phyloP scores from a whole-genome alignment of 1,140 invertebrate species.

The Matsumurasca onukii region DNA sequence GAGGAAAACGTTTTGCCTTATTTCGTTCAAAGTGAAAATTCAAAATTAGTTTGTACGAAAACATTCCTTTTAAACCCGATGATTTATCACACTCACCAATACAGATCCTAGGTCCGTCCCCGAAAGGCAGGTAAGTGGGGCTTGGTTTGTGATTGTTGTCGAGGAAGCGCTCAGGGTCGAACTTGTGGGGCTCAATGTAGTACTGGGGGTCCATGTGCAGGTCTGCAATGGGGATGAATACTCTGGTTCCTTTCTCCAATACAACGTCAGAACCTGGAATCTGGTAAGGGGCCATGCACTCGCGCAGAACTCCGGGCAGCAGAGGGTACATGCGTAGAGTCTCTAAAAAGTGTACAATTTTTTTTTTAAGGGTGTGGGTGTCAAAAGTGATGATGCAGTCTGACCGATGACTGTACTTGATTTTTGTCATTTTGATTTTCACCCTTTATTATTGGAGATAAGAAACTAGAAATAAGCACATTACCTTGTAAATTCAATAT shows the following conservation, averaged over 20 bases:
- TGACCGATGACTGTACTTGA: no score
- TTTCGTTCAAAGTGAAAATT: no score
- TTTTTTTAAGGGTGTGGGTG: no score
- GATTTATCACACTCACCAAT: conserved; percentile 45
- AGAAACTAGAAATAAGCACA: no score
- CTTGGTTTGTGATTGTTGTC: conserved; percentile 46
- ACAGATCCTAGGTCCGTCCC: conserved; percentile 59
- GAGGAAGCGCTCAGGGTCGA: conserved; percentile 65
- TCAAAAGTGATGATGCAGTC: no score
- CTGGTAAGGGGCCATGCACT: conserved; percentile 50
- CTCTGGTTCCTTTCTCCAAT: conserved; percentile 52
- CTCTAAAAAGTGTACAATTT: conserved; percentile 44
- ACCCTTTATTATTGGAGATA: no score
- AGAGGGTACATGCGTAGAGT: conserved; percentile 59
- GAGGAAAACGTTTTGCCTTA: not conserved
- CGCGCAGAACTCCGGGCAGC: conserved; percentile 44
- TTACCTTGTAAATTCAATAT: no score
- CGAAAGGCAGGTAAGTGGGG: conserved; percentile 59
- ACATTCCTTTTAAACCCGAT: not conserved
- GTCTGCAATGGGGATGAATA: conserved; percentile 47
- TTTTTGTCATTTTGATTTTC: no score
- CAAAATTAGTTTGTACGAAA: not conserved
- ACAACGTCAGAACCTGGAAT: conserved; percentile 57
- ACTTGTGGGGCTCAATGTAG: conserved; percentile 61
- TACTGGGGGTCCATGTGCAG: conserved; percentile 53